A percentile compares a stretch with the other conserved stretches of the same genome.
phyloP scores from a whole-genome alignment of 2,888 invertebrate genomes.

The Drepanosiphum platanoidis region DNA sequence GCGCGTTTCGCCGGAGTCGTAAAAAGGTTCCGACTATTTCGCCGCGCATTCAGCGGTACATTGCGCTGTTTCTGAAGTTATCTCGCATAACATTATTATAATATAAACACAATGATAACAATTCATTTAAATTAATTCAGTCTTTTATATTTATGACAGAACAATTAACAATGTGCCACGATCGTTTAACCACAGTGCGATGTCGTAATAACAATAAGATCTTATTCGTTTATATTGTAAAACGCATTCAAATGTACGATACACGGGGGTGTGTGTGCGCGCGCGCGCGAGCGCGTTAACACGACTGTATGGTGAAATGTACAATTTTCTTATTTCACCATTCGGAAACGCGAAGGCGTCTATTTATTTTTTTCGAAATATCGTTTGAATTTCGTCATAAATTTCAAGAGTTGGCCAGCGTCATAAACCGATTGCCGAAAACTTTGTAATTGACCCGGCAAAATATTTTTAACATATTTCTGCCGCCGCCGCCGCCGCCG shows the following conservation, averaged over 20 bases:
- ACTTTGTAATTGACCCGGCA: neutral
- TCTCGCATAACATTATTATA: neutral
- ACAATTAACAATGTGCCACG: neutral
- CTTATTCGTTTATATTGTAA: neutral
- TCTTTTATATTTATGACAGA: slow-evolving; percentile 10
- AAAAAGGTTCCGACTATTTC: neutral
- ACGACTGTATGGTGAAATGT: no score
- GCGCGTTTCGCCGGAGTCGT: neutral
- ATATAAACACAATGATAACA: neutral
- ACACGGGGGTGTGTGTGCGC: neutral
- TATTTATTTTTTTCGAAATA: neutral
- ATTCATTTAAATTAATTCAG: slow-evolving; percentile 14
- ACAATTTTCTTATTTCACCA: neutral
- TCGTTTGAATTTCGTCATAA: neutral
- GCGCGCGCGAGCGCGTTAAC: no score
- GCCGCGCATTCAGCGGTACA: no score
- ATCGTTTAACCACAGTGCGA: neutral
- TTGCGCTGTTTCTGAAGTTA: neutral
- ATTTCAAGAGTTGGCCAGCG: neutral
- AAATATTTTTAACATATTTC: neutral
- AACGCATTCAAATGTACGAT: neutral
- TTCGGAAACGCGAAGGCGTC: neutral
- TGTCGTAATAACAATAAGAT: neutral
- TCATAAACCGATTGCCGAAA: neutral
- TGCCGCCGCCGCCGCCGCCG: neutral